A percentile compares a stretch with the other conserved stretches of the same genome.
Evolutionary conservation across 2,888 invertebrate genomes (phyloP).

Genomic region (Spodoptera picta): DNA sequence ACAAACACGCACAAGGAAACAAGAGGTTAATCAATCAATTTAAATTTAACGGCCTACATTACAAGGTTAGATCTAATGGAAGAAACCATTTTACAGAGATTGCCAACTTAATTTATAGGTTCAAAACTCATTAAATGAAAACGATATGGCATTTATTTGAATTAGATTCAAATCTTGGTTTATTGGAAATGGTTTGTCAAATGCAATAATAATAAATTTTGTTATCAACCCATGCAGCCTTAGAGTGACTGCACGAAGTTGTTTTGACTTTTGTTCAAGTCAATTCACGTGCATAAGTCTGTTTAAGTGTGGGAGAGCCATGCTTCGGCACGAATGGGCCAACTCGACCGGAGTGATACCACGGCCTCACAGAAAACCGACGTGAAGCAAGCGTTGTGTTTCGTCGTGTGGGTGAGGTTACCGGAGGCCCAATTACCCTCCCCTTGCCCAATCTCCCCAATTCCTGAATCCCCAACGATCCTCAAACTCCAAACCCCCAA

Average conservation of each 20-base stretch:
- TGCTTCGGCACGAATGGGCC: no score
- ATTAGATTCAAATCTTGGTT: constrained; percentile 15
- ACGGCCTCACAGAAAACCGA: no score
- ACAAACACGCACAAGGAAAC: no score
- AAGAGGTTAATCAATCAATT: not conserved
- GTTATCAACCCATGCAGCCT: constrained; percentile 2
- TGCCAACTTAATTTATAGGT: constrained; percentile 1
- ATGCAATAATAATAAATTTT: constrained; percentile 13
- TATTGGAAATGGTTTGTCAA: constrained; percentile 9
- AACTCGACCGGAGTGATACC: no score
- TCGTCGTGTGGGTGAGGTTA: no score
- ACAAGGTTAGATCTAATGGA: not conserved
- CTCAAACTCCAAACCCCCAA: no score
- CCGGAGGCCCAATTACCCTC: no score
- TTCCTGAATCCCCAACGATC: no score
- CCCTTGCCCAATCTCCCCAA: no score
- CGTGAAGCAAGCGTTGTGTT: no score
- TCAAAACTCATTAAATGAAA: constrained; percentile 8
- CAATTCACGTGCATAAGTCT: no score
- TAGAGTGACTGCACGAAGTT: not conserved
- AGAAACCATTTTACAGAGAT: constrained; percentile 1
- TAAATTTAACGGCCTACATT: constrained; percentile 1
- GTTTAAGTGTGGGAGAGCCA: no score
- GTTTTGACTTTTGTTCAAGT: constrained; percentile 2
- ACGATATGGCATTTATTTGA: constrained; percentile 5